phyloP scores from a whole-genome alignment of 1,140 invertebrate species.

The Sweltsa coloradensis region DNA sequence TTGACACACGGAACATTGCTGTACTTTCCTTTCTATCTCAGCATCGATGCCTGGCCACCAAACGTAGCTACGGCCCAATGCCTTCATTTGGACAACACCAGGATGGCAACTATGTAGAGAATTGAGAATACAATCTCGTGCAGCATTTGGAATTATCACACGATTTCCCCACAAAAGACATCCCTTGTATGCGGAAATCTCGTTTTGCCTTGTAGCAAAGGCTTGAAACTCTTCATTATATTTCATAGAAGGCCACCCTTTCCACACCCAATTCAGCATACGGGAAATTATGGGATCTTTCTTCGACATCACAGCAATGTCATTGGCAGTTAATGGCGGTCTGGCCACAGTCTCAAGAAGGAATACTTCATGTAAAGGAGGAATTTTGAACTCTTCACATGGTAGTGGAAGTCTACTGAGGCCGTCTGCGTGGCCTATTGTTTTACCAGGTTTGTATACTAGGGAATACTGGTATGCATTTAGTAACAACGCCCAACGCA shows the following conservation, averaged over 20 bases:
- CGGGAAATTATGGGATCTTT: neutral
- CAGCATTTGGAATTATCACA: neutral
- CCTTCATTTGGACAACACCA: slow-evolving; percentile 38
- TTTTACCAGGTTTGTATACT: neutral
- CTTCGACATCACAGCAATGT: neutral
- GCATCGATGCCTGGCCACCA: slow-evolving; percentile 36
- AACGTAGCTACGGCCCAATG: slow-evolving; percentile 32
- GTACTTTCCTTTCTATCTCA: slow-evolving; percentile 27
- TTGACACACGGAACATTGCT: slow-evolving; percentile 23
- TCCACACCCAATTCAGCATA: neutral
- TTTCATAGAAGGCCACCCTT: neutral
- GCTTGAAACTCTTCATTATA: neutral
- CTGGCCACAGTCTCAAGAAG: neutral
- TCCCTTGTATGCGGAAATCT: neutral
- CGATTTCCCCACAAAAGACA: neutral
- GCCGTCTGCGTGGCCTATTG: neutral
- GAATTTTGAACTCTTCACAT: neutral
- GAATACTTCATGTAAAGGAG: neutral
- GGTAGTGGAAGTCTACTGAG: slow-evolving; percentile 1
- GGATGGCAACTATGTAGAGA: slow-evolving; percentile 32
- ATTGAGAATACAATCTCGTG: neutral
- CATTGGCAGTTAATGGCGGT: neutral
- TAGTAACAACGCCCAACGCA: neutral
- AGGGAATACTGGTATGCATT: slow-evolving; percentile 1
- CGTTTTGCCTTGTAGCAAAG: neutral